A percentile compares a stretch with the other conserved stretches of the same genome.
phyloP scores from a whole-genome alignment of 2,113 vertebrate genomes.

The Brachypodius melanocephalos region DNA sequence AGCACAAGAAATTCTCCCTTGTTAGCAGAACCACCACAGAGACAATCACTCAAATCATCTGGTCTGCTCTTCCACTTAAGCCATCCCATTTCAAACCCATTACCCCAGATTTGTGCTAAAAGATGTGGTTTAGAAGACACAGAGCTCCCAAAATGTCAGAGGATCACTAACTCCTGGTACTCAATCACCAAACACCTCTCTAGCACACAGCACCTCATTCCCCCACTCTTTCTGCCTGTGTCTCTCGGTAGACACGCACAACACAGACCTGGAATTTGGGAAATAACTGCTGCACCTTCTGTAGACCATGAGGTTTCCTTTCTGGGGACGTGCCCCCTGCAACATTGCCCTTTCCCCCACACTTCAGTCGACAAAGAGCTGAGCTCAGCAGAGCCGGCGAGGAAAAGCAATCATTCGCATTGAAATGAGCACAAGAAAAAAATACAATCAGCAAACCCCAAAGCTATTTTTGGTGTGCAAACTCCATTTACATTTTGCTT shows the following conservation, averaged over 20 bases:
- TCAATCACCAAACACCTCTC: not conserved
- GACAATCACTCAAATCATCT: not conserved
- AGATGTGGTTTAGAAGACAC: not conserved
- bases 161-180: not conserved
- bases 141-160: not conserved
- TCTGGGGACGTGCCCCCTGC: not conserved
- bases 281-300: not conserved
- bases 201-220: not conserved
- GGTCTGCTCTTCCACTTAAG: not conserved
- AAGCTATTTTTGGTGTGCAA: conserved; percentile 57
- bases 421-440: not conserved
- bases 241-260: fast-evolving
- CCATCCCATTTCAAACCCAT: not conserved
- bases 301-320: not conserved
- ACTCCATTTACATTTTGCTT: conserved; percentile 50
- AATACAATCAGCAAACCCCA: conserved; percentile 32
- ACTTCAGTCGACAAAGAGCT: not conserved
- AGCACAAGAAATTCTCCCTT: not conserved
- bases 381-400: not conserved
- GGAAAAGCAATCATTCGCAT: not conserved
- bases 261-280: not conserved
- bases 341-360: not conserved
- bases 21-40: not conserved
- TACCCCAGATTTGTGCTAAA: not conserved
- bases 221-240: not conserved